These are phyloP conservation scores for Drosophila flavopinicola DNA, from an alignment of 2,888 invertebrate species.

Conservation along the genomic window DNA sequence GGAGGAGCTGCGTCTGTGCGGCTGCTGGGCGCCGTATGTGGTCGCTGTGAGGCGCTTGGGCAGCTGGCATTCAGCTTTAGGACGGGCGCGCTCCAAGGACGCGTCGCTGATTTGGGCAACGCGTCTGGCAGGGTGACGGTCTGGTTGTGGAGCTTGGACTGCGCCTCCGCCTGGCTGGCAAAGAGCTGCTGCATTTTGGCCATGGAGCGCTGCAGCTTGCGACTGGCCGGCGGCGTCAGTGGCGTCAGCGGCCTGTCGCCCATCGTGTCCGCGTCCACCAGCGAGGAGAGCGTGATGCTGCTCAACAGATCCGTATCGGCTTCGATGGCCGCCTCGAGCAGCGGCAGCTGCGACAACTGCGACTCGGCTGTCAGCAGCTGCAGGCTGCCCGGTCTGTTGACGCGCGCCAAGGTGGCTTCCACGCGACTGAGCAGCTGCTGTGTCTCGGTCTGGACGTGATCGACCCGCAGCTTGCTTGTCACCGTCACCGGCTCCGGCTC, in stretches of 20 bases:
- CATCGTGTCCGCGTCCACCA: too few relatives aligned
- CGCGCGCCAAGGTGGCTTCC: slow-evolving; percentile 51
- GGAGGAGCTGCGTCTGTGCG: slow-evolving; percentile 4
- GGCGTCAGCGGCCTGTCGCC: too few relatives aligned
- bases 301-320: background rate
- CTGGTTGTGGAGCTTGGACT: background rate
- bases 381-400: slow-evolving; percentile 26
- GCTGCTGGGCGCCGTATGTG: slow-evolving; percentile 60
- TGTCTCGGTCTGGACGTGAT: slow-evolving; percentile 36
- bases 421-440: slow-evolving; percentile 40
- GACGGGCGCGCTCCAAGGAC: slow-evolving; percentile 38
- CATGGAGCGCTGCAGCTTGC: slow-evolving; percentile 74
- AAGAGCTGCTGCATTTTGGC: slow-evolving; percentile 78
- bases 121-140: too few relatives aligned
- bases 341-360: slow-evolving; percentile 4
- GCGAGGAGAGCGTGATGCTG: background rate
- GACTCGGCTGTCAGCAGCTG: slow-evolving; percentile 31
- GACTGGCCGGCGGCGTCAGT: slow-evolving; percentile 31
- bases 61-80: background rate
- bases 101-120: background rate
- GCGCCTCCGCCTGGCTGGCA: background rate
- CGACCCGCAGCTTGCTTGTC: slow-evolving; percentile 3
- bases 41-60: slow-evolving; percentile 24
- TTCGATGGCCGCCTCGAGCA: slow-evolving; percentile 3
- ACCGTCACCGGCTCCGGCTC: too few relatives aligned